These are phyloP conservation scores for Nebria salina DNA, from an alignment of 2,888 invertebrate genomes.

Conservation along the genomic window DNA sequence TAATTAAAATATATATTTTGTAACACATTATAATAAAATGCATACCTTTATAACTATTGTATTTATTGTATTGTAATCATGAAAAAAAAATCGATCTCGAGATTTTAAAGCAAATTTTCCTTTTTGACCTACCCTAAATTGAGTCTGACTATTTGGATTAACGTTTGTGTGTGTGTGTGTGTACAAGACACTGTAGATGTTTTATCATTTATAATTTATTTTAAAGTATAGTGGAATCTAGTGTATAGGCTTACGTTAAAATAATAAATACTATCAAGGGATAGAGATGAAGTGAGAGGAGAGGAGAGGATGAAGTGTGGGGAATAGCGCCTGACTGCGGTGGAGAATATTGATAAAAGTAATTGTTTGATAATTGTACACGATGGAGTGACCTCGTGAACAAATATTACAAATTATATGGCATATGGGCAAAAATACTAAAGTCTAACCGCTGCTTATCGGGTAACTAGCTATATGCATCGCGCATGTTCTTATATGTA, in stretches of 20 bases:
- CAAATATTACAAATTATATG: constrained; percentile 59
- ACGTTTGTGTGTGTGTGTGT: too few relatives aligned
- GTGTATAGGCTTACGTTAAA: neutral
- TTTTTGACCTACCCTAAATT: too few relatives aligned
- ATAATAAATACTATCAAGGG: neutral
- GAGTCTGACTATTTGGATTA: too few relatives aligned
- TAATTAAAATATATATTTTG: too few relatives aligned
- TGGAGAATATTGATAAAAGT: constrained; percentile 61
- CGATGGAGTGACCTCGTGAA: constrained; percentile 59
- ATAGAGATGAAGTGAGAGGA: neutral
- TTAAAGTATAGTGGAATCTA: neutral
- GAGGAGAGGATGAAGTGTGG: constrained; percentile 6
- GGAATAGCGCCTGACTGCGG: constrained; percentile 26
- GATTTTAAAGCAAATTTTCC: too few relatives aligned
- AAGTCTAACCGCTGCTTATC: constrained; percentile 36
- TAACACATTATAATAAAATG: too few relatives aligned
- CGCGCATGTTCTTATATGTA: neutral
- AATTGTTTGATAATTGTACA: constrained; percentile 62
- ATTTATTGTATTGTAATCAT: too few relatives aligned
- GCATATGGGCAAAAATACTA: constrained; percentile 46
- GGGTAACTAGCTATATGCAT: constrained; percentile 6
- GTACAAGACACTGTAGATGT: too few relatives aligned
- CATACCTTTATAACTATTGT: too few relatives aligned
- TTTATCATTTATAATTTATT: too few relatives aligned
- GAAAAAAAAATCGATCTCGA: too few relatives aligned